These are phyloP conservation scores for Cephus cinctus DNA, from an alignment of 1,140 invertebrate species.

Conservation along the genomic window DNA sequence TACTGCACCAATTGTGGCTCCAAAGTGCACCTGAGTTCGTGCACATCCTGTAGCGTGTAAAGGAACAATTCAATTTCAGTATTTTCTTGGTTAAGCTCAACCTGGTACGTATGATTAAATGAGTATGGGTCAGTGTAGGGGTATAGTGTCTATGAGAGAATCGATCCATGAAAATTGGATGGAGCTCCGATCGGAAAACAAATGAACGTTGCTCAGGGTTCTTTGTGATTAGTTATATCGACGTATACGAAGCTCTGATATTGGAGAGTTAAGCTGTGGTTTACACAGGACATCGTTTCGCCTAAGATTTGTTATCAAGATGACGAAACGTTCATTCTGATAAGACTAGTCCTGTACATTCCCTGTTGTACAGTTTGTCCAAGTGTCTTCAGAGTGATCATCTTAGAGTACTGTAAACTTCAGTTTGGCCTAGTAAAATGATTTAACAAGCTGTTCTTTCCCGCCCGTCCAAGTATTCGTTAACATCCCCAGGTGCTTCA, in stretches of 20 bases:
- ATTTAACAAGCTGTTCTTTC: background rate
- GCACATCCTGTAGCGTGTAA: slow-evolving; percentile 10
- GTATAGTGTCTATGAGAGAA: slow-evolving; percentile 5
- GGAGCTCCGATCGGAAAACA: slow-evolving; percentile 33
- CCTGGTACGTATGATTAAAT: slow-evolving; percentile 26
- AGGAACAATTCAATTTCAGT: slow-evolving; percentile 15
- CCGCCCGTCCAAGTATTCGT: background rate
- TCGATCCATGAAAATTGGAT: slow-evolving; percentile 36
- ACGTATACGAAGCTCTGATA: background rate
- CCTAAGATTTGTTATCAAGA: no score
- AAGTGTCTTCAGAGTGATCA: no score
- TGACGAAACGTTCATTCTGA: no score
- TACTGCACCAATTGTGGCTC: no score
- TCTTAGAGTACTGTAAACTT: background rate
- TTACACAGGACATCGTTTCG: background rate
- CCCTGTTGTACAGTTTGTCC: no score
- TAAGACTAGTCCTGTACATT: no score
- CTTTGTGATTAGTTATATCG: slow-evolving; percentile 34
- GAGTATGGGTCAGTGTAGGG: background rate
- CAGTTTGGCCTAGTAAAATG: no score
- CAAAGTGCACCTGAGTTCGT: no score
- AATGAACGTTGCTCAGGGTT: slow-evolving; percentile 31
- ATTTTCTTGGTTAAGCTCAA: slow-evolving; percentile 16
- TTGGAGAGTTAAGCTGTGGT: background rate
- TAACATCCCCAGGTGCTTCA: background rate